Conservation (phyloP, 2,888 invertebrate species). For the Sussaba pulchella region DNA sequence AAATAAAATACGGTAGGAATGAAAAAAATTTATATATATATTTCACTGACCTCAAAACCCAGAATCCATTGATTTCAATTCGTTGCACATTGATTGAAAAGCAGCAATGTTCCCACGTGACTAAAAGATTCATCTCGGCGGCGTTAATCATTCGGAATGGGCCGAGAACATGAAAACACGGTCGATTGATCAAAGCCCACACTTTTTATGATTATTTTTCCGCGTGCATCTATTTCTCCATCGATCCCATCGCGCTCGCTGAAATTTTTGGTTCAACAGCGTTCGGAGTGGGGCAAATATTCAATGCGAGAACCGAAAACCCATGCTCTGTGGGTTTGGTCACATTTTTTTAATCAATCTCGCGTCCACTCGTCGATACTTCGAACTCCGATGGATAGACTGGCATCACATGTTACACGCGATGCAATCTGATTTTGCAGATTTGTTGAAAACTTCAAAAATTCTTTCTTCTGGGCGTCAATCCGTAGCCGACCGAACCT, state of each 20-base stretch:
- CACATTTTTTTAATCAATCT: constrained; percentile 51
- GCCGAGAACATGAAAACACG: constrained; percentile 22
- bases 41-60: constrained; percentile 30
- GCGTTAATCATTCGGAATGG: constrained; percentile 28
- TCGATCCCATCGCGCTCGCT: constrained; percentile 10
- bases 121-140: background rate
- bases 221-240: background rate
- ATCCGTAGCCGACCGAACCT: background rate
- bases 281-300: too few species aligned
- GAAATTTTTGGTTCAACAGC: background rate
- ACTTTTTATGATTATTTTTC: constrained; percentile 48
- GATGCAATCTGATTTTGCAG: constrained; percentile 6
- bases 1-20: background rate
- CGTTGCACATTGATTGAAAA: background rate
- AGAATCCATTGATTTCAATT: constrained; percentile 15
- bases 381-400: constrained; percentile 13
- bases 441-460: constrained; percentile 17
- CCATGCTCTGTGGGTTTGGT: background rate
- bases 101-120: background rate
- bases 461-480: background rate
- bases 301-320: constrained; percentile 11
- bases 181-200: constrained; percentile 54
- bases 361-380: constrained; percentile 30
- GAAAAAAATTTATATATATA: too few species aligned
- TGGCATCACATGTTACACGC: background rate